These are phyloP conservation scores for Xylophagus ater DNA, from an alignment of 2,888 invertebrate genomes.

Conservation along the genomic window DNA sequence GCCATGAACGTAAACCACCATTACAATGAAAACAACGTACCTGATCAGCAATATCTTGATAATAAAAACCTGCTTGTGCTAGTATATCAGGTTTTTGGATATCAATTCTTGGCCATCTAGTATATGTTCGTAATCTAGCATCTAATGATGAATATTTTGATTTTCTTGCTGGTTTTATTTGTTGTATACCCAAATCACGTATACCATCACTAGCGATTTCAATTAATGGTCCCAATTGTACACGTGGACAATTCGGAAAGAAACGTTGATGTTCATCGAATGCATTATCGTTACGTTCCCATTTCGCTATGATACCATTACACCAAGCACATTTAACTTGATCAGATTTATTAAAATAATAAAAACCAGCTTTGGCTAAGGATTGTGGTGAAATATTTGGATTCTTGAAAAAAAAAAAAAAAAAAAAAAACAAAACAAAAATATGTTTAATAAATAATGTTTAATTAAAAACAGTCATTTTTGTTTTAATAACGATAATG, in stretches of 20 bases:
- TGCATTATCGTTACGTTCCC: conserved; percentile 74
- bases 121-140: conserved; percentile 56
- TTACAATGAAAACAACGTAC: conserved; percentile 89
- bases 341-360: conserved; percentile 60
- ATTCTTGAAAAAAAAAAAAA: conserved; percentile 27
- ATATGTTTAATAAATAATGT: neutral
- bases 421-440: neutral
- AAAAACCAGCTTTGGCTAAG: conserved; percentile 76
- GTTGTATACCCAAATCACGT: conserved; percentile 45
- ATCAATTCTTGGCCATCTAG: conserved; percentile 63
- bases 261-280: conserved; percentile 68
- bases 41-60: conserved; percentile 59
- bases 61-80: conserved; percentile 83
- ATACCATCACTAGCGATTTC: conserved; percentile 40
- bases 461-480: neutral
- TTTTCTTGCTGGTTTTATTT: conserved; percentile 47
- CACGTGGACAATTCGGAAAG: conserved; percentile 61
- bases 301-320: conserved; percentile 58
- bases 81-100: conserved; percentile 65
- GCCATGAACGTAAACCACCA: conserved; percentile 85
- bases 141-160: conserved; percentile 58
- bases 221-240: conserved; percentile 37
- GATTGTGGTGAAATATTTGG: conserved; percentile 51
- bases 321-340: conserved; percentile 76
- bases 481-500: neutral